phyloP scores from a whole-genome alignment of 2,888 invertebrate species.

The Nudaria mundana region DNA sequence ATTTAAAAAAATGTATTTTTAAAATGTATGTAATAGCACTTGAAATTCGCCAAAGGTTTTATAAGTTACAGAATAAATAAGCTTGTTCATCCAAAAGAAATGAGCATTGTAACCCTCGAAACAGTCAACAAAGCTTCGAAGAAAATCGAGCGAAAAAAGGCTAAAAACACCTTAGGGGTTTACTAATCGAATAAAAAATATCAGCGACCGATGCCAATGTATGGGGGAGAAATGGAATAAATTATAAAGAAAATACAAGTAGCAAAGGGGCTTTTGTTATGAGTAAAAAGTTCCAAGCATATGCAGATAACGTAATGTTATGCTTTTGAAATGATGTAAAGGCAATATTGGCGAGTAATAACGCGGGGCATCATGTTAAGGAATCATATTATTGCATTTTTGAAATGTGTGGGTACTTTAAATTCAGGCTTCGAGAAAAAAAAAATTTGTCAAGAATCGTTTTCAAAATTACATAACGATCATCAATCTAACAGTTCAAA shows the following conservation, averaged over 20 bases:
- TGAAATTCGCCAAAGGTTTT: conserved; percentile 13
- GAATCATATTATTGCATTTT: conserved; percentile 19
- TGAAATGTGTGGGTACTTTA: too few species aligned
- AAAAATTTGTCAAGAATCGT: too few species aligned
- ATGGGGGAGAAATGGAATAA: conserved; percentile 79
- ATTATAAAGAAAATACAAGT: conserved; percentile 80
- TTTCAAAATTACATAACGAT: too few species aligned
- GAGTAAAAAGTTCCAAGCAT: conserved; percentile 69
- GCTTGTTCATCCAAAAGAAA: conserved; percentile 78
- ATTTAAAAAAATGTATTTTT: background rate
- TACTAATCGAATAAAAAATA: conserved; percentile 83
- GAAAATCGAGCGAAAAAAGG: conserved; percentile 82
- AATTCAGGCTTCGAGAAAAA: too few species aligned
- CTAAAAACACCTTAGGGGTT: conserved; percentile 83
- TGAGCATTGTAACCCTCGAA: conserved; percentile 76
- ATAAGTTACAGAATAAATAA: conserved; percentile 64
- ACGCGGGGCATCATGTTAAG: conserved; percentile 35
- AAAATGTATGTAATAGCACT: background rate
- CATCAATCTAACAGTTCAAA: too few species aligned
- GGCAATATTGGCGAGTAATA: conserved; percentile 48
- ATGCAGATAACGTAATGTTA: conserved; percentile 65
- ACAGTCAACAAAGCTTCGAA: conserved; percentile 81
- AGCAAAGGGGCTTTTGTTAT: conserved; percentile 72
- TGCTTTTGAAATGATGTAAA: conserved; percentile 56
- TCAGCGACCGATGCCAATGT: conserved; percentile 81